Conservation (phyloP, 1,140 invertebrate species). For the Nasonia longicornis region DNA sequence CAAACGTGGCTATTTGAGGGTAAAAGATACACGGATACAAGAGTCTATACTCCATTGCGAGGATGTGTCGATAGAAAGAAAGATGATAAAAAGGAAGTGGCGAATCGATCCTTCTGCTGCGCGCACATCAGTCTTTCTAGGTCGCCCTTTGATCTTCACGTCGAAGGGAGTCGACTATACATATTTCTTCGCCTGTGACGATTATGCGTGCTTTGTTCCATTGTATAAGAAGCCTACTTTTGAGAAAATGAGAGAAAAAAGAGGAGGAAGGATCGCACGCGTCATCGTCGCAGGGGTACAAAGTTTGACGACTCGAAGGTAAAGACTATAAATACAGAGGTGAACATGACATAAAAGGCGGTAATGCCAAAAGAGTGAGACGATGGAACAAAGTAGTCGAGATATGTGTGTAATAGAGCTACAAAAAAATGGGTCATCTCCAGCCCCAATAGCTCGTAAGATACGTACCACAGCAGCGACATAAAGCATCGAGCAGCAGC, state of each 20-base stretch:
- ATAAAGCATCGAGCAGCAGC: constrained; percentile 16
- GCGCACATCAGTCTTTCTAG: background rate
- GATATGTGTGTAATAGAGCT: background rate
- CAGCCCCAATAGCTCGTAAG: constrained; percentile 30
- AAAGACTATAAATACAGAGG: background rate
- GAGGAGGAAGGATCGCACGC: background rate
- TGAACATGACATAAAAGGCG: background rate
- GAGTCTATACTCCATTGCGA: background rate
- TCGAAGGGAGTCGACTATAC: background rate
- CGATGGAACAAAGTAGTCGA: constrained; percentile 5
- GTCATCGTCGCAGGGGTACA: constrained; percentile 13
- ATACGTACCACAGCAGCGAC: constrained; percentile 24
- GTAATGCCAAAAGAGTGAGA: background rate
- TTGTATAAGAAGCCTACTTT: background rate
- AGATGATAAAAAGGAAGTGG: background rate
- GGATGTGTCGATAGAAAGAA: background rate
- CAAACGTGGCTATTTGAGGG: background rate
- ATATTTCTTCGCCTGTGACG: constrained; percentile 6
- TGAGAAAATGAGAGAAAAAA: background rate
- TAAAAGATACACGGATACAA: background rate
- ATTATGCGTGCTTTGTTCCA: background rate
- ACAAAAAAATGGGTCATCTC: constrained; percentile 9
- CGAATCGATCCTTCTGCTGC: background rate
- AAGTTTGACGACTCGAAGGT: constrained; percentile 16
- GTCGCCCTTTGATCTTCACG: constrained; percentile 2